These are phyloP conservation scores for Panorpa germanica DNA, from an alignment of 2,888 invertebrate genomes.

Conservation along the genomic window DNA sequence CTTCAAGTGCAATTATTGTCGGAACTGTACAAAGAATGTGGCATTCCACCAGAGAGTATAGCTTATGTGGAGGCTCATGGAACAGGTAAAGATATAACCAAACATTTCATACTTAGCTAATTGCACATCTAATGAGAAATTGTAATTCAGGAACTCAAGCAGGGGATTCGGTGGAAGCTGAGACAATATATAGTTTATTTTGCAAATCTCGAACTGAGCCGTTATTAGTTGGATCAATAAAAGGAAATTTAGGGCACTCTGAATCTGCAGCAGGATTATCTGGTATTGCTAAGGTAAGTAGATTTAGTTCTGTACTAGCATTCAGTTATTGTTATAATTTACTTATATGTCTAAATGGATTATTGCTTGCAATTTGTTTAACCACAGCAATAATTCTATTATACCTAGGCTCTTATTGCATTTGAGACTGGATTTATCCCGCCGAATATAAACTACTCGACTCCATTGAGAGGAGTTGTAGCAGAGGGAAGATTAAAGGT, in stretches of 20 bases:
- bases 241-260: slow-evolving; percentile 76
- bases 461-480: slow-evolving; percentile 35
- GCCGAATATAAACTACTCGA: slow-evolving; percentile 56
- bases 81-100: slow-evolving; percentile 46
- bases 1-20: slow-evolving; percentile 20
- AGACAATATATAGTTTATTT: slow-evolving; percentile 55
- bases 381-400: no score
- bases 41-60: slow-evolving; percentile 28
- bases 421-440: slow-evolving; percentile 59
- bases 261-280: slow-evolving; percentile 64
- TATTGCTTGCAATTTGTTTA: no score
- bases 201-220: slow-evolving; percentile 47
- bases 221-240: slow-evolving; percentile 62
- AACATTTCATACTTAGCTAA: neutral
- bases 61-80: slow-evolving; percentile 39
- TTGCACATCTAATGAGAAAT: neutral
- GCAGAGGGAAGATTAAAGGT: slow-evolving; percentile 37
- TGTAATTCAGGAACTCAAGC: slow-evolving; percentile 30
- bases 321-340: no score
- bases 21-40: slow-evolving; percentile 29
- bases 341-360: no score
- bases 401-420: slow-evolving; percentile 47
- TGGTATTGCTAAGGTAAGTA: slow-evolving; percentile 52
- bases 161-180: slow-evolving; percentile 66
- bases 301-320: no score